Conservation (phyloP, 2,113 vertebrate species). For the Platysternon megacephalum region DNA sequence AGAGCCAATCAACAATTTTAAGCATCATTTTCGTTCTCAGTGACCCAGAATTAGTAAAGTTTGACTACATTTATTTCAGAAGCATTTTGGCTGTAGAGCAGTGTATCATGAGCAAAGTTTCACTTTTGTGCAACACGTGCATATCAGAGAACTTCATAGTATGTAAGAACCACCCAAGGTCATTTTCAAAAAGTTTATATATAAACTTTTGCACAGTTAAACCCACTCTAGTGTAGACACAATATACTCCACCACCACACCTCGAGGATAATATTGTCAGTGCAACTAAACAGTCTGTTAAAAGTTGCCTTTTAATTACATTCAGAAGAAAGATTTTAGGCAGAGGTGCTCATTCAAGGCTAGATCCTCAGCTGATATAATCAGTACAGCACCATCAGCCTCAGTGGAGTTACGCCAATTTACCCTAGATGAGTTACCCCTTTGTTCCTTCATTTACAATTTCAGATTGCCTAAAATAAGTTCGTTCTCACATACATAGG, state of each 20-base stretch:
- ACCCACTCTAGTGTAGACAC: neutral
- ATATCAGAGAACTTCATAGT: neutral
- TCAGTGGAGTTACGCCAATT: neutral
- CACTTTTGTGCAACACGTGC: neutral
- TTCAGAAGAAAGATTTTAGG: neutral
- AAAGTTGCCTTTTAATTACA: neutral
- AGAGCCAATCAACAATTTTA: too few relatives aligned
- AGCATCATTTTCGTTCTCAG: too few relatives aligned
- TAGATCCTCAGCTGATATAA: slow-evolving; percentile 2
- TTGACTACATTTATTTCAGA: too few relatives aligned
- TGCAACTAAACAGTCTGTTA: slow-evolving; percentile 13
- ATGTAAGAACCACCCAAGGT: neutral
- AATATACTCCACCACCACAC: neutral
- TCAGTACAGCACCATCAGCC: neutral
- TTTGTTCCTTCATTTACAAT: slow-evolving; percentile 1
- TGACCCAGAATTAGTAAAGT: too few relatives aligned
- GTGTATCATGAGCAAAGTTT: neutral
- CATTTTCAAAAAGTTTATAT: slow-evolving; percentile 30
- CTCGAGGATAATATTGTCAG: neutral
- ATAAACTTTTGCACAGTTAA: neutral
- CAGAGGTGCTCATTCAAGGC: neutral
- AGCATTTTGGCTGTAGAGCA: too few relatives aligned
- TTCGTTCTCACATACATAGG: neutral
- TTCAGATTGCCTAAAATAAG: neutral
- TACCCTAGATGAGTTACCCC: neutral